phyloP scores from a whole-genome alignment of 2,888 invertebrate species.

The Dynastes hyllus region DNA sequence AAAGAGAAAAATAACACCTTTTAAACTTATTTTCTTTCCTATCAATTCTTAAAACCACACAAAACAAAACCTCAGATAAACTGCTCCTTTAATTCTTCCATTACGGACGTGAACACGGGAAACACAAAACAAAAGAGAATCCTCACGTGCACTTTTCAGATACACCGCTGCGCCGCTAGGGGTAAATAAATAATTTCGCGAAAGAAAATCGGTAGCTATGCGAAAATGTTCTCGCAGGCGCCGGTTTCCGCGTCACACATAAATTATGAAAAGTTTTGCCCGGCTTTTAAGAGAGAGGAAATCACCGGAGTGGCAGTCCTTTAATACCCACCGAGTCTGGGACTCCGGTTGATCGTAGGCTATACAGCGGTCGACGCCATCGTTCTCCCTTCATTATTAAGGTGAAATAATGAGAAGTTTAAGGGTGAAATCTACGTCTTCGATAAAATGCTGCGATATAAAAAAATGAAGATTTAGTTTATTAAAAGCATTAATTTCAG shows the following conservation, averaged over 20 bases:
- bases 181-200: conserved; percentile 31
- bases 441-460: no score
- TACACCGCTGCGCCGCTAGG: not conserved
- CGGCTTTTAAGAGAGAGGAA: conserved; percentile 22
- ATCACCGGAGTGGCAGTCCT: conserved; percentile 29
- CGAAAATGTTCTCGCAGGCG: conserved; percentile 29
- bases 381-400: no score
- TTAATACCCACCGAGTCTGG: conserved; percentile 16
- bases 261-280: conserved; percentile 35
- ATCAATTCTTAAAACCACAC: no score
- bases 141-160: conserved; percentile 15
- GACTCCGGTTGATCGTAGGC: conserved; percentile 16
- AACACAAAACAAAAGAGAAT: conserved; percentile 8
- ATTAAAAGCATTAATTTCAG: no score
- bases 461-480: no score
- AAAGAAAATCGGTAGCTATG: not conserved
- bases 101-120: not conserved
- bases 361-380: no score
- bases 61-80: no score
- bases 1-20: no score
- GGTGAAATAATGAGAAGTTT: no score
- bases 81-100: no score
- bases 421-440: no score
- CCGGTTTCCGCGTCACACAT: conserved; percentile 34
- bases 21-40: no score